Evolutionary conservation across 2,113 vertebrate genomes (phyloP).

Genomic region (Phasianus colchicus): DNA sequence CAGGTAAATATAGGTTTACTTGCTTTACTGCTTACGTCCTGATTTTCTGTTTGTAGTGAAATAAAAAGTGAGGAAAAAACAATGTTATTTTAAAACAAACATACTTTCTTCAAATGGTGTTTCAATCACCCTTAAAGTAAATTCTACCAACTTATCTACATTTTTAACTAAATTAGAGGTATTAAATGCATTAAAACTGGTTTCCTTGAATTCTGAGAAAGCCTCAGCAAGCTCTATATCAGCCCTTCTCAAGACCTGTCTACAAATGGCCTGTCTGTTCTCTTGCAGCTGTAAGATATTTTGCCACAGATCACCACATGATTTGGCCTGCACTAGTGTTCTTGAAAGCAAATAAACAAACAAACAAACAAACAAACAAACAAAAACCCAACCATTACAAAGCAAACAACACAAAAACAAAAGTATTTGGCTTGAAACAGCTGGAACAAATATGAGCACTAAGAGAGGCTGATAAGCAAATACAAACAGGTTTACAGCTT

Average conservation of each 20-base stretch:
- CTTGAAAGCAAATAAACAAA: not conserved
- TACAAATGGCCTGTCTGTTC: not conserved
- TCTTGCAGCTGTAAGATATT: not conserved
- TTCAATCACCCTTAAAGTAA: not conserved
- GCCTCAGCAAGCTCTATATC: rapidly evolving
- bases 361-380: not conserved
- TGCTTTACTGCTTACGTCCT: not conserved
- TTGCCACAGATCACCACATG: not conserved
- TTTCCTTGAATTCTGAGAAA: not conserved
- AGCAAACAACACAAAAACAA: not conserved
- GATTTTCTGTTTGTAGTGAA: not conserved
- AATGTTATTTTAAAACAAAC: not conserved
- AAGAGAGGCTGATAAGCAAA: rapidly evolving
- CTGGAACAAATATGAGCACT: not conserved
- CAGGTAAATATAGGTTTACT: rapidly evolving
- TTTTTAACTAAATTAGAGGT: not conserved
- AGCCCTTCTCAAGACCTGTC: not conserved
- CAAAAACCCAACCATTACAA: too few species aligned
- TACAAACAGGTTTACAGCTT: not conserved
- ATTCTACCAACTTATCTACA: rapidly evolving
- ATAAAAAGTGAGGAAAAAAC: not conserved
- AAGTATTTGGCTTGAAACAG: not conserved
- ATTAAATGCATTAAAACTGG: not conserved
- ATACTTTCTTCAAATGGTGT: rapidly evolving
- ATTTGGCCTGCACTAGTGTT: not conserved